Conservation (phyloP, 1,140 invertebrate genomes). For the Drosophila sucinea region DNA sequence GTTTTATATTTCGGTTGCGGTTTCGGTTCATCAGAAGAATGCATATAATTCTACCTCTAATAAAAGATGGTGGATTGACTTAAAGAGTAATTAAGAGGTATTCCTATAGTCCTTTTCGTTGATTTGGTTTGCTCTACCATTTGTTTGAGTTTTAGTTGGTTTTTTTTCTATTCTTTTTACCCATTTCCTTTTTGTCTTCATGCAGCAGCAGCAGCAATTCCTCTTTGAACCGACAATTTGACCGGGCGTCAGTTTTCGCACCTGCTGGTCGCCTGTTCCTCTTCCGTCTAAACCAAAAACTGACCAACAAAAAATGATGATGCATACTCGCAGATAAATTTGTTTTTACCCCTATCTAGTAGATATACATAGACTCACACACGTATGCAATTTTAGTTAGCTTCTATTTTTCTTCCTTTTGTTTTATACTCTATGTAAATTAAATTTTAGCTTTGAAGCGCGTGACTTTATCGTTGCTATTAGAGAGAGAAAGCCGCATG, state of each 20-base stretch:
- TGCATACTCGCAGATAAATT: constrained; percentile 18
- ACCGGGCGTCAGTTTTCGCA: constrained; percentile 70
- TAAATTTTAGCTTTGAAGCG: constrained; percentile 73
- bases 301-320: constrained; percentile 27
- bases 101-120: background rate
- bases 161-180: constrained; percentile 20
- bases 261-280: constrained; percentile 69
- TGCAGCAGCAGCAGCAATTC: no score
- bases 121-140: background rate
- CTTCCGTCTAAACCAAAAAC: constrained; percentile 59
- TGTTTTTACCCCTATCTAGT: constrained; percentile 2
- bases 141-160: constrained; percentile 1
- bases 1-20: no score
- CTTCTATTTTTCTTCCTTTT: constrained; percentile 36
- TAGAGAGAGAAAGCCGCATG: constrained; percentile 17
- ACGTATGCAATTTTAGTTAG: constrained; percentile 39
- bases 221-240: constrained; percentile 67
- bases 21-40: no score
- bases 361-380: background rate
- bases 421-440: constrained; percentile 47
- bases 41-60: no score
- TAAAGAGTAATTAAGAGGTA: background rate
- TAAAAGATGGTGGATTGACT: no score
- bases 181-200: constrained; percentile 6
- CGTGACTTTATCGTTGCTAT: constrained; percentile 66